Base-by-base conservation (phyloP, 2,113 vertebrate species). In the Proteles cristata region DNA sequence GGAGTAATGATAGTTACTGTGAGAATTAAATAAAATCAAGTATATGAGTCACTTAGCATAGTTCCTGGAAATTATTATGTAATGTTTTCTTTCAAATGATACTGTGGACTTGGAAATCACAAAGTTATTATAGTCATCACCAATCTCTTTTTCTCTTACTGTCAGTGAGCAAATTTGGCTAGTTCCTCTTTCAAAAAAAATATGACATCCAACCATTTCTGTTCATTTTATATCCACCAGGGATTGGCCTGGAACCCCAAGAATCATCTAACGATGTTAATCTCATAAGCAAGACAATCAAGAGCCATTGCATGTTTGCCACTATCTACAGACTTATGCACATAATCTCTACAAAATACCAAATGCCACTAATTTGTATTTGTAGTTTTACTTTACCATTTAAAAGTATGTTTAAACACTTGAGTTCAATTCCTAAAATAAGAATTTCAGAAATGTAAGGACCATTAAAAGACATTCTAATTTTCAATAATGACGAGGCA, bases 401-500 rank as follows among this genome's bases (percentile, higher is more conserved):
- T 79, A 83, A 69, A 90, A 95, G 28, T 35, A 65, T 83, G 68
- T 94, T 91, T 28, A 91, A 84, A 88, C 53, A 91, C 50, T 61
- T 86, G n/a, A 86, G 48, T 65, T 96, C 25, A 79, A 48, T 94
- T 94, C 53, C 69, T 88, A 55, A 53, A 92, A 94, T 79, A 71
- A 83, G 71, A 91, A 80, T 79, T n/a, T 91, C 19, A 23, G n/a
- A 76, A 71, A 91, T 2, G 43, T 15, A 91, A 83, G 11, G n/a
- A 33, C 61, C 61, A 76, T 90, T 77, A 83, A 88, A 88, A 43
- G 50, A 55, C 50, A 55, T 53, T 79, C 48, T 77, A 55, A 96
- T 84, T 65, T 84, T 80, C 23, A 96, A 63, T 31, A 74, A 76
- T 66, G 58, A 53, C 43, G 11, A 81, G n/a, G 68, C 73, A 69